Evolutionary conservation across 2,888 invertebrate species (phyloP), one percentile per base, ranked within the genome.

Genomic region (Brachylomia viminalis): DNA sequence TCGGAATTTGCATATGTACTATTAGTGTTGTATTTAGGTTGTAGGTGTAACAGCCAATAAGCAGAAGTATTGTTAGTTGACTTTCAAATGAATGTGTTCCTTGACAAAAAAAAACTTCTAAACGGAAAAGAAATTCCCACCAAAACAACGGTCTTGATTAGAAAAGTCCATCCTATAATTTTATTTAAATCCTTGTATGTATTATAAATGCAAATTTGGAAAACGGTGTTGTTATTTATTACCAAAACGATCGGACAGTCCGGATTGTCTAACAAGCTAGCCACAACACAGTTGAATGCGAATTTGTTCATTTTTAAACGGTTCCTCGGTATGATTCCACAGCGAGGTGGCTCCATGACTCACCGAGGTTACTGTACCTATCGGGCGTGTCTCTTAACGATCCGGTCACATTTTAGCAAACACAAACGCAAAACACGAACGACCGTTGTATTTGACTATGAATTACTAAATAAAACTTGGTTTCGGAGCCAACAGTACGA

Each of bases 361-460:
- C 95, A 95, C 88, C 88, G 92, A 91, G 94, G 93, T 93, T 92
- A 92, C 89, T 91, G 92, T 87, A 90, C 93, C 86, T 80, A 83
- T 79, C 87, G 90, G 89, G 89, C 91, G 88, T 90, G 90, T 88
- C 92, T 90, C 87, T 81, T 86, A 72, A 81, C 78, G 73, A 62
- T 84, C 88, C 86, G 87, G 83, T 88, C 89, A 88, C 86, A 87
- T 90, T 91, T 91, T 91, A 83, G 86, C 90, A 86, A 88, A 89
- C 84, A 89, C 80, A 78, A 83, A 82, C 79, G 70, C 76, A 71
- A 79, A 80, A 72, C 79, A 77, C 72, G 77, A 77, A 83, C 72
- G 67, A 85, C 83, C 85, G 88, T 86, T 88, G 87, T 84, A 79
- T 86, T 86, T 84, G 76, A 75, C 82, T 86, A 83, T 68, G 72